A percentile compares a stretch with the other conserved stretches of the same genome.
phyloP scores from a whole-genome alignment of 2,797 vertebrate genomes.

The Iguana delicatissima region DNA sequence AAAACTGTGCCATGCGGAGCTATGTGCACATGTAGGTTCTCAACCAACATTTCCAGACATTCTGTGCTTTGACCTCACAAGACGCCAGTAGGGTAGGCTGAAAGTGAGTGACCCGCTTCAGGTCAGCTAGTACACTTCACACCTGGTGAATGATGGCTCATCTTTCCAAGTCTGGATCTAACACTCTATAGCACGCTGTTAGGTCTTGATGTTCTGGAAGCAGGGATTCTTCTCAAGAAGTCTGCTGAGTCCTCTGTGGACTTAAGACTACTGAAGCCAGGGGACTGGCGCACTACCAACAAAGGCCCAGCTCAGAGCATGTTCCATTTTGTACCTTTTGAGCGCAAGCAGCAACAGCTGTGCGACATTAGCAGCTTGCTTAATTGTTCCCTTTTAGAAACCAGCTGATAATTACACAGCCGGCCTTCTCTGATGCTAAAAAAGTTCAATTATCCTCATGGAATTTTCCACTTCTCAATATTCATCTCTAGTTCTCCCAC shows the following conservation, averaged over 20 bases:
- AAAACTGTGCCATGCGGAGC: no score
- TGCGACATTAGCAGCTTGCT: conserved; percentile 6
- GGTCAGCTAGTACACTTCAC: background rate
- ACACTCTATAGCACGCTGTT: background rate
- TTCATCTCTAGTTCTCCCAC: background rate
- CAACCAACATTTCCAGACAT: no score
- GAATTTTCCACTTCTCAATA: conserved; percentile 37
- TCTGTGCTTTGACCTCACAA: no score
- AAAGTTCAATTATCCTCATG: background rate
- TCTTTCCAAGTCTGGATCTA: background rate
- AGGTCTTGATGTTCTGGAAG: background rate
- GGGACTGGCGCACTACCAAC: background rate
- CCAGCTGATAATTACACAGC: conserved; percentile 28
- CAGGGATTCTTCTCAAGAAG: background rate
- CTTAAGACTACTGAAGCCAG: background rate
- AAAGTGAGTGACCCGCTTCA: background rate
- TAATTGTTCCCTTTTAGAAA: conserved; percentile 33
- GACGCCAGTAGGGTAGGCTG: no score
- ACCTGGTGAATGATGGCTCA: background rate
- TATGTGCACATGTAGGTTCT: no score
- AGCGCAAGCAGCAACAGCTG: background rate
- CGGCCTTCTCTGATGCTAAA: background rate
- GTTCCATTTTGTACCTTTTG: background rate
- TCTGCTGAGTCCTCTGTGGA: background rate
- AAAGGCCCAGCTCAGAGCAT: background rate